Percentiles rank a stretch among this genome's conserved stretches.
phyloP scores from a whole-genome alignment of 2,888 invertebrate genomes.

The Troides oblongomaculatus region DNA sequence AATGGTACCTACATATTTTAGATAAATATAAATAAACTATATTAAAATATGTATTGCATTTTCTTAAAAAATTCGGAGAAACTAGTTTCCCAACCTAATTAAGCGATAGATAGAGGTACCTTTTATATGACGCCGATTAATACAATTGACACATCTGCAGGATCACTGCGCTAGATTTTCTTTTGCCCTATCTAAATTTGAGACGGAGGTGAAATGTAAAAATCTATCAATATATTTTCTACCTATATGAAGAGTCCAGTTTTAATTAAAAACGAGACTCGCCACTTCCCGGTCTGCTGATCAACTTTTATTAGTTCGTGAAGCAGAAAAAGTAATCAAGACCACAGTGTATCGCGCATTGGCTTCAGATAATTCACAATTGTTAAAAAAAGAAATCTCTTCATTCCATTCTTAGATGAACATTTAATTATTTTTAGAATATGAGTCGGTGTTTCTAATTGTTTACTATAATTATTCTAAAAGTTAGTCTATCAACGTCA shows the following conservation, averaged over 20 bases:
- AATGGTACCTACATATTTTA: too few relatives aligned
- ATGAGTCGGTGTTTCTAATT: too few relatives aligned
- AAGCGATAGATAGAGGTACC: too few relatives aligned
- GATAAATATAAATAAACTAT: too few relatives aligned
- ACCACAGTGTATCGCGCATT: constrained; percentile 61
- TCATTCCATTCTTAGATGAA: background rate
- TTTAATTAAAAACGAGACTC: constrained; percentile 64
- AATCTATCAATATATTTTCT: background rate
- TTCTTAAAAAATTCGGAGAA: too few relatives aligned
- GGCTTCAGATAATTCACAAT: constrained; percentile 66
- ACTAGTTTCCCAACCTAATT: too few relatives aligned
- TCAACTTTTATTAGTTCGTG: constrained; percentile 72
- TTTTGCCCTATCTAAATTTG: background rate
- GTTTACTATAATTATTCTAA: too few relatives aligned
- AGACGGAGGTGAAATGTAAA: background rate
- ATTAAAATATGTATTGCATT: too few relatives aligned
- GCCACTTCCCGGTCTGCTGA: constrained; percentile 59
- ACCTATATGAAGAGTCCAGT: constrained; percentile 34
- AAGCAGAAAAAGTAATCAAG: constrained; percentile 72
- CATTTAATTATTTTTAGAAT: background rate
- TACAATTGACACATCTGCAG: background rate
- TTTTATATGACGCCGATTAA: too few relatives aligned
- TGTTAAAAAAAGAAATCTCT: constrained; percentile 48
- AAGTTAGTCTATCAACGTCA: too few relatives aligned
- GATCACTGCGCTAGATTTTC: background rate